phyloP scores from a whole-genome alignment of 2,797 vertebrate genomes.

The Ctenochaetus hawaiiensis region DNA sequence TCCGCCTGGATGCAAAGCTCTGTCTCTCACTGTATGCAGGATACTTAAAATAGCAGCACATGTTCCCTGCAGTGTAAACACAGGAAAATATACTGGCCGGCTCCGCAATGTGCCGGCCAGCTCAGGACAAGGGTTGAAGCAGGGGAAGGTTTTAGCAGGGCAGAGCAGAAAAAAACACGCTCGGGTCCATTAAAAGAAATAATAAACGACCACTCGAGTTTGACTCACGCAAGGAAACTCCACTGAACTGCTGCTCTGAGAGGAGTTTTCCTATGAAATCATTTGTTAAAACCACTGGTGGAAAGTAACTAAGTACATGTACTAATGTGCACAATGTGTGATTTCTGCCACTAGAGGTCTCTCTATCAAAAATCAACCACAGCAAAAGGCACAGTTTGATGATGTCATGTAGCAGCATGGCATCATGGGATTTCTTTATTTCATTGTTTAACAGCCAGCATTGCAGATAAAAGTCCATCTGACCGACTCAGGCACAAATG shows the following conservation, averaged over 20 bases:
- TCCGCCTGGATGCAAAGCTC: conserved; percentile 34
- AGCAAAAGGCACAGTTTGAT: too few relatives aligned
- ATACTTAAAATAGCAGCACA: conserved; percentile 65
- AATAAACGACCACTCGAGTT: conserved; percentile 37
- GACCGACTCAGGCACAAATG: too few relatives aligned
- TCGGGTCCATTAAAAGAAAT: conserved; percentile 38
- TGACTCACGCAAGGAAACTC: conserved; percentile 37
- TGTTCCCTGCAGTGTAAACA: conserved; percentile 56
- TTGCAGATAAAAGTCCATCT: too few relatives aligned
- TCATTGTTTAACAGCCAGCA: too few relatives aligned
- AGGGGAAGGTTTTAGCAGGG: conserved; percentile 18
- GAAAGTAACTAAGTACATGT: neutral
- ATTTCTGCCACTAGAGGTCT: too few relatives aligned
- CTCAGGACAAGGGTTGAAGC: conserved; percentile 13
- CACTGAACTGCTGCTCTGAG: conserved; percentile 12
- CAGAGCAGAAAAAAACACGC: neutral
- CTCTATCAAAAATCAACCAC: too few relatives aligned
- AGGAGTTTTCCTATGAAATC: conserved; percentile 12
- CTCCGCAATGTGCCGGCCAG: neutral
- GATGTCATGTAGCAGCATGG: too few relatives aligned
- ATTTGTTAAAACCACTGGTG: neutral
- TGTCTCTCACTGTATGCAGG: conserved; percentile 41
- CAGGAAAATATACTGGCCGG: conserved; percentile 35
- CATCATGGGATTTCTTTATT: too few relatives aligned
- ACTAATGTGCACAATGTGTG: neutral